Conservation (phyloP, 2,113 vertebrate species). For the Tamias sibiricus region DNA sequence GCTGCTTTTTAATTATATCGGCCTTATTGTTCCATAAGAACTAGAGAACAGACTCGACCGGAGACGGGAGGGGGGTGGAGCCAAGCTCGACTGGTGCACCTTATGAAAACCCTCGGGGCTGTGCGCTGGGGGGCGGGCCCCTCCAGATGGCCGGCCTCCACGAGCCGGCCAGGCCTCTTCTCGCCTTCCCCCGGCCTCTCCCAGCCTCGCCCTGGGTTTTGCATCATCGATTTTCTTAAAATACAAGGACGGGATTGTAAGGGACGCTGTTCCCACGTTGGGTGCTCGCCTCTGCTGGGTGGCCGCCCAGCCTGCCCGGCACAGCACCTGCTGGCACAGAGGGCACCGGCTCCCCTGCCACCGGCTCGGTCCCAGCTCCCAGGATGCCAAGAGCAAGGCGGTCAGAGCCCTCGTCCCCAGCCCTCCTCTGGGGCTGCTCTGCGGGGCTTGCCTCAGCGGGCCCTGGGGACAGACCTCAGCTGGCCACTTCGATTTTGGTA, state of each 20-base stretch:
- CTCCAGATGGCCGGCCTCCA: conserved; percentile 80
- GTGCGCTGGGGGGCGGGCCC: conserved; percentile 72
- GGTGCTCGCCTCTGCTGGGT: conserved; percentile 1
- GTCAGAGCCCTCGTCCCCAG: not conserved
- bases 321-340: not conserved
- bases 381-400: not conserved
- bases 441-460: not conserved
- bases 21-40: conserved; percentile 76
- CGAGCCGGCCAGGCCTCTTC: conserved; percentile 27
- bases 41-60: conserved; percentile 71
- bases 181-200: conserved; percentile 72
- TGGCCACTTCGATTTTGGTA: not conserved
- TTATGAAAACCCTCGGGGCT: no score
- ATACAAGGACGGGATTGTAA: conserved; percentile 72
- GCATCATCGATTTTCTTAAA: conserved; percentile 74
- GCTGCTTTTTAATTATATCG: conserved; percentile 74
- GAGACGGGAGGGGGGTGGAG: conserved; percentile 63
- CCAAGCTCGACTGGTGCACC: conserved; percentile 71
- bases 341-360: not conserved
- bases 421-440: not conserved
- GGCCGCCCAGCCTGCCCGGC: not conserved
- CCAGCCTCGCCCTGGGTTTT: conserved; percentile 56
- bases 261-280: conserved; percentile 56
- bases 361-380: not conserved
- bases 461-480: not conserved